phyloP scores from a whole-genome alignment of 2,113 vertebrate genomes.

The Petromus typicus region DNA sequence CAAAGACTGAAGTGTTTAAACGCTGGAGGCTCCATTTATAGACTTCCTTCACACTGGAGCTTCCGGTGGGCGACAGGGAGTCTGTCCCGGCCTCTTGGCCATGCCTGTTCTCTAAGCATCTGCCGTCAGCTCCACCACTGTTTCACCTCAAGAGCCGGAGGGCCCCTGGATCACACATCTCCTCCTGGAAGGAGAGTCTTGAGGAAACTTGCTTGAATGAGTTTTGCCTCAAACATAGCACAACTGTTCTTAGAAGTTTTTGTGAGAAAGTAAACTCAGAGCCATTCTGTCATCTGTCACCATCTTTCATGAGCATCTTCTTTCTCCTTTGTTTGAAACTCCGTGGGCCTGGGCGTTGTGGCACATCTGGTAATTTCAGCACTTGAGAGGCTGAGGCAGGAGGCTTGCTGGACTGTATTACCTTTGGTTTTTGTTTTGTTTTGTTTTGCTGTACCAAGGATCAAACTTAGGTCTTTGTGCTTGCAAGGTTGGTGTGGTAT shows the following conservation, averaged over 20 bases:
- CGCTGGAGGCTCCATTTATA: neutral
- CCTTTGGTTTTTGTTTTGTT: too few relatives aligned
- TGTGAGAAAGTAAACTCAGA: neutral
- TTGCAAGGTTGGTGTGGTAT: too few relatives aligned
- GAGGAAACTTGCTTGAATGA: neutral
- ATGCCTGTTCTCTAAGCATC: too few relatives aligned
- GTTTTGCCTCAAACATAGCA: neutral
- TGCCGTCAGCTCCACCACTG: neutral
- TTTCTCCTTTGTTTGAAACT: neutral
- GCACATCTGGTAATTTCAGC: neutral
- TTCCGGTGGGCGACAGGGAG: fast-evolving
- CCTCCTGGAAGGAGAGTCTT: neutral
- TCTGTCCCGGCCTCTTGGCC: neutral
- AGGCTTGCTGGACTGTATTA: neutral
- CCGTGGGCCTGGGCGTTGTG: neutral
- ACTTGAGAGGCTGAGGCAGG: neutral
- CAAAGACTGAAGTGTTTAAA: neutral
- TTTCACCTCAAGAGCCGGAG: too few relatives aligned
- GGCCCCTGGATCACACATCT: fast-evolving
- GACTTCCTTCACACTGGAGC: neutral
- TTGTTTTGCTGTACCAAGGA: too few relatives aligned
- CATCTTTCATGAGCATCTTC: neutral
- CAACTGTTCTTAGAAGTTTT: neutral
- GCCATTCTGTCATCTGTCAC: neutral
- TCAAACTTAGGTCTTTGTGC: too few relatives aligned